Conservation (phyloP, 2,113 vertebrate genomes). For the Halichoeres trimaculatus region DNA sequence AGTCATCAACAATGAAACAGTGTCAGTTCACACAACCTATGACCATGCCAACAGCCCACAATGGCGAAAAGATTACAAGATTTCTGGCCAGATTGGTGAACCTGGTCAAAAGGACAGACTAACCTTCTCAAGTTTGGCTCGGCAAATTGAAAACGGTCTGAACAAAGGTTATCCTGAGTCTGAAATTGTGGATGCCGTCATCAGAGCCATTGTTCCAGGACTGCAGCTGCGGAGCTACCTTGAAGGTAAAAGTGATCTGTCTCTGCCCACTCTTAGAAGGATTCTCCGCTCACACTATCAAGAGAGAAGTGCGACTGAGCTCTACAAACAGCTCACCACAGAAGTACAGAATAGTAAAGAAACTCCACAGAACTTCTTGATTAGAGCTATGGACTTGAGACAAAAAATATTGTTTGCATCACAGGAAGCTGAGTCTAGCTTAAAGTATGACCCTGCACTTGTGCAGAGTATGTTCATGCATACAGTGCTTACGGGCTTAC, state of each 20-base stretch:
- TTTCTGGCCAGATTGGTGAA: conserved; percentile 8
- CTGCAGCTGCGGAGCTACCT: neutral
- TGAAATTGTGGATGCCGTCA: too few relatives aligned
- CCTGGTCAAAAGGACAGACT: conserved; percentile 12
- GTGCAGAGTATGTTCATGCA: too few relatives aligned
- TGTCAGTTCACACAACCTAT: neutral
- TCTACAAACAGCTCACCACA: neutral
- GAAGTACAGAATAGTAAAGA: neutral
- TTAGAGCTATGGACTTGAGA: neutral
- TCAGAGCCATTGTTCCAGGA: too few relatives aligned
- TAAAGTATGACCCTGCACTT: too few relatives aligned
- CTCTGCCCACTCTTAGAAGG: neutral
- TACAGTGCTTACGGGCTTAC: too few relatives aligned
- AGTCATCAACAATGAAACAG: neutral
- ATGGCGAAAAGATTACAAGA: conserved; percentile 17
- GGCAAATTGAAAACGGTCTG: too few relatives aligned
- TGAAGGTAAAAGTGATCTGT: neutral
- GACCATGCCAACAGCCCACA: neutral
- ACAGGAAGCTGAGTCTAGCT: too few relatives aligned
- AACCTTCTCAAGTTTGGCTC: neutral
- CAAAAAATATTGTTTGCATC: conserved; percentile 5
- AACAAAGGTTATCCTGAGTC: too few relatives aligned
- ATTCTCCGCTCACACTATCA: too few relatives aligned
- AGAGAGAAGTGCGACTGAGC: neutral
- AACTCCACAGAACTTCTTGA: neutral